Evolutionary conservation across 2,113 vertebrate genomes (phyloP).

Genomic region (Vidua chalybeata): DNA sequence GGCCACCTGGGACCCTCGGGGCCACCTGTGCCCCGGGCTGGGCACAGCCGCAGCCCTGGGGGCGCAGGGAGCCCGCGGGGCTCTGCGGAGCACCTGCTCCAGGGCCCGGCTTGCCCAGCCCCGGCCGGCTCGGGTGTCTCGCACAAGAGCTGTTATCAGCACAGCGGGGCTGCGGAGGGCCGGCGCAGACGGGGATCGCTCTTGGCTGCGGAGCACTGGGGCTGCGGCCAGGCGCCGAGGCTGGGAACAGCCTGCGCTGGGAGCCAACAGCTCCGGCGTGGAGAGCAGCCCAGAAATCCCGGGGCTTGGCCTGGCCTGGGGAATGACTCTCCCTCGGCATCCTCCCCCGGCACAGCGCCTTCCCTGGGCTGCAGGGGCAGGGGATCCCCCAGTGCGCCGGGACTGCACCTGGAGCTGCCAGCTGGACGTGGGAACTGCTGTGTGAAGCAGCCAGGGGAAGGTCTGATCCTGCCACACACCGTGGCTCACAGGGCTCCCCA

Average conservation of each 20-base stretch:
- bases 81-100: neutral
- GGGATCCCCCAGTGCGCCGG: neutral
- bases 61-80: neutral
- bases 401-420: rapidly evolving
- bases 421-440: neutral
- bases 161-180: neutral
- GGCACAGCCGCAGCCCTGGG: neutral
- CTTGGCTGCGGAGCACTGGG: rapidly evolving
- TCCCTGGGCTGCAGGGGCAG: neutral
- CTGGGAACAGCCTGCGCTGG: neutral
- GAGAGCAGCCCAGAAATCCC: neutral
- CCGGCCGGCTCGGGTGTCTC: neutral
- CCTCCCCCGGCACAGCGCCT: neutral
- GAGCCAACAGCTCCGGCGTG: neutral
- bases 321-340: neutral
- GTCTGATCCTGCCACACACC: neutral
- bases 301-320: neutral
- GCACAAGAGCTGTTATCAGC: constrained; percentile 1
- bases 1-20: neutral
- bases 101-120: no score
- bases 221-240: neutral
- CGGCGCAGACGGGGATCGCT: neutral
- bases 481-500: rapidly evolving
- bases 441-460: neutral
- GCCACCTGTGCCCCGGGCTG: neutral